Evolutionary conservation across 2,113 vertebrate species (phyloP).

Genomic region (Hyaena hyaena): DNA sequence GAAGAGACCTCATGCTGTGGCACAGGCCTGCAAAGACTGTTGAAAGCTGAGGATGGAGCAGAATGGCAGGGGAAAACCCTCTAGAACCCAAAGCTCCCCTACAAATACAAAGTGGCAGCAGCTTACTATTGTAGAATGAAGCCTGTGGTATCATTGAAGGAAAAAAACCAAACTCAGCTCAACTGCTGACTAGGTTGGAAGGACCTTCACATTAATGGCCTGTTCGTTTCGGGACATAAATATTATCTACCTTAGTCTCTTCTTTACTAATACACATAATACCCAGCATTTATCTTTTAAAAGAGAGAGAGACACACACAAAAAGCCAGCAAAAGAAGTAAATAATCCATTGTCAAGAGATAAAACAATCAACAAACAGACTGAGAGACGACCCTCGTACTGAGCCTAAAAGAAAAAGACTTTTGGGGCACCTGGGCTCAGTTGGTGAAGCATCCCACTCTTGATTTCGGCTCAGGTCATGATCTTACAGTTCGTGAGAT

Average conservation of each 20-base stretch:
- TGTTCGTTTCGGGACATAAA: background rate
- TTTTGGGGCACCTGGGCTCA: background rate
- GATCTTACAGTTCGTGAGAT: no score
- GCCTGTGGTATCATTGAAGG: background rate
- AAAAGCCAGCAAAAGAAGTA: background rate
- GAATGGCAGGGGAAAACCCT: background rate
- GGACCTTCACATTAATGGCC: background rate
- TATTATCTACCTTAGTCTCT: background rate
- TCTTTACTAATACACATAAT: background rate
- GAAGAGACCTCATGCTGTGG: background rate
- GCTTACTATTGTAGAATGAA: background rate
- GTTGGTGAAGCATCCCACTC: no score
- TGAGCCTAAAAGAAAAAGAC: background rate
- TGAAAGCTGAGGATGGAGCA: background rate
- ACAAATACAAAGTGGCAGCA: background rate
- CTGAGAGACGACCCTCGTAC: background rate
- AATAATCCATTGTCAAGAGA: background rate
- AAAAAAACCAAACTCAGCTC: slow-evolving; percentile 23
- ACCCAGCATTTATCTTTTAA: background rate
- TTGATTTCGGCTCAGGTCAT: no score
- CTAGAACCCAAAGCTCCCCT: background rate
- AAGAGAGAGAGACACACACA: background rate
- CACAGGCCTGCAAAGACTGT: background rate
- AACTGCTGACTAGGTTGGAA: background rate
- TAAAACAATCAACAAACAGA: background rate